phyloP scores from a whole-genome alignment of 2,797 vertebrate species.

The Microhierax caerulescens region DNA sequence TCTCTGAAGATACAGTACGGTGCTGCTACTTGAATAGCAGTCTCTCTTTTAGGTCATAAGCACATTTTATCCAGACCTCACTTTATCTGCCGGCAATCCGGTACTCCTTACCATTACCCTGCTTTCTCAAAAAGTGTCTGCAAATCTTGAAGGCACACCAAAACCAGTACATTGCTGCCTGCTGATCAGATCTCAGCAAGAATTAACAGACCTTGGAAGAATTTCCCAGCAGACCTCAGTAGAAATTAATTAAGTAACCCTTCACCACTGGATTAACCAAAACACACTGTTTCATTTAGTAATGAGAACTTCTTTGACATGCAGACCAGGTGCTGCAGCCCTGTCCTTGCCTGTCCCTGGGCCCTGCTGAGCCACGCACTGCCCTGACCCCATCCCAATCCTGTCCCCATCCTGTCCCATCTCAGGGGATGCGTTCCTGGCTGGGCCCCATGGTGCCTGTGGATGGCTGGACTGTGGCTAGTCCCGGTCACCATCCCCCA shows the following conservation, averaged over 20 bases:
- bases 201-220: slow-evolving; percentile 63
- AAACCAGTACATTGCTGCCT: background rate
- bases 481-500: background rate
- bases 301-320: background rate
- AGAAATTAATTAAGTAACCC: slow-evolving; percentile 56
- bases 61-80: background rate
- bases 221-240: slow-evolving; percentile 37
- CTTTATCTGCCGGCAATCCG: background rate
- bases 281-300: slow-evolving; percentile 3
- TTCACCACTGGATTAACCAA: slow-evolving; percentile 31
- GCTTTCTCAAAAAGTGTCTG: background rate
- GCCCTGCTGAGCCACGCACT: accelerated
- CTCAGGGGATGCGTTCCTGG: background rate
- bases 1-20: background rate
- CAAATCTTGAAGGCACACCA: accelerated
- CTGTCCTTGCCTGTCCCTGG: background rate
- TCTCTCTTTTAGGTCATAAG: background rate
- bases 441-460: accelerated
- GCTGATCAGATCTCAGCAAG: slow-evolving; percentile 53
- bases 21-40: background rate
- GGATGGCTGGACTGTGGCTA: background rate
- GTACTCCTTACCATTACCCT: background rate
- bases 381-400: background rate
- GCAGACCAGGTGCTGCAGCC: background rate
- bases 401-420: background rate